phyloP scores from a whole-genome alignment of 30 jellyfish, hydroid and myxozoan genomes.

The Sanderia malayensis region DNA sequence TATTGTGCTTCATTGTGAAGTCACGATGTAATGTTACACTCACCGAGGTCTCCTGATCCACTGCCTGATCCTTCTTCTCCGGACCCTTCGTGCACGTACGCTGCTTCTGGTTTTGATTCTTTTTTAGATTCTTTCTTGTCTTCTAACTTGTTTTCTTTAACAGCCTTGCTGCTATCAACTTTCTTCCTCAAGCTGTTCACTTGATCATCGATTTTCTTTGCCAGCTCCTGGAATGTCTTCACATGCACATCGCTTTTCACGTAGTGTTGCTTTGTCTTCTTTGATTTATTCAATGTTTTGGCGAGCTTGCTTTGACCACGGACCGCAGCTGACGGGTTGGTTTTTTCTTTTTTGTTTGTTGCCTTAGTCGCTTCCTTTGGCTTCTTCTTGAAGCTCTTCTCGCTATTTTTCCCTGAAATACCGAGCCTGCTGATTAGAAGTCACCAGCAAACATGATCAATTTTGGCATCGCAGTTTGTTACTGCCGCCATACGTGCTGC shows the following conservation, averaged over 20 bases:
- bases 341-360: conserved; percentile 21
- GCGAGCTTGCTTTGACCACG: background rate
- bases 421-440: too few relatives aligned
- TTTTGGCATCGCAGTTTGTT: too few relatives aligned
- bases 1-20: too few relatives aligned
- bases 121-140: background rate
- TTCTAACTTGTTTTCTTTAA: background rate
- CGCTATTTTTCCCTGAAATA: conserved; percentile 44
- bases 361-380: conserved; percentile 56
- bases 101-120: conserved; percentile 9
- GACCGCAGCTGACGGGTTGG: conserved; percentile 47
- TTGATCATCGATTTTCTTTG: conserved; percentile 53
- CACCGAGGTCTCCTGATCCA: conserved; percentile 57
- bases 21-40: background rate
- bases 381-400: conserved; percentile 10
- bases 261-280: conserved; percentile 12
- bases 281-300: conserved; percentile 35
- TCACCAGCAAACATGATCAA: too few relatives aligned
- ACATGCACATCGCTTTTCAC: conserved; percentile 33
- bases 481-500: too few relatives aligned
- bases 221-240: conserved; percentile 44
- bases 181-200: conserved; percentile 40
- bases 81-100: conserved; percentile 49
- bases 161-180: conserved; percentile 34
- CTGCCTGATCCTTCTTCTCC: conserved; percentile 49